Base-by-base conservation (phyloP, 2,797 vertebrate genomes). In the Tarsius wallacei region DNA sequence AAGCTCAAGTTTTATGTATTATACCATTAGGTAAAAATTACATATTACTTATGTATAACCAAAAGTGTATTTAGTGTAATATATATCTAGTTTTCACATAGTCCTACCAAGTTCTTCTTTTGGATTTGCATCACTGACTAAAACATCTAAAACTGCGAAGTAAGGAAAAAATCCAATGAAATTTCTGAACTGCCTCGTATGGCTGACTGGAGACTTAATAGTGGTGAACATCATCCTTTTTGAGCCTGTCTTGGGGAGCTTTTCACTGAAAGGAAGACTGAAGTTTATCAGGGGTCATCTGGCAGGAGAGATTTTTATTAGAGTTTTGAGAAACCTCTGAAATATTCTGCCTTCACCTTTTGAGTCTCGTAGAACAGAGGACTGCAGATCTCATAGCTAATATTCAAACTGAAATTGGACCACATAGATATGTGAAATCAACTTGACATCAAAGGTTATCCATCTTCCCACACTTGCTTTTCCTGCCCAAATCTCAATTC, bases 331-430 rank as follows among this genome's bases (percentile, higher is more conserved):
- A 98, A 96, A 66, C 17, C 87, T 94, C 95, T 95, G 81, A 97
- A 97, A 97, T 95, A 97, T 95, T 92, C 94, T 96, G 36, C 84
- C 26, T 96, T 98, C 93, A 96, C 80, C 82, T 98, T 97, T 98
- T 36, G 21, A 89, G 80, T 61, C 87, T 94, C 95, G 22, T 71
- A 94, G 76, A 96, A 94, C 82, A 0, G 0, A 96, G 73, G 55
- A 92, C 74, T 87, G 78, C 93, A 88, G 93, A 95, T 96, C 94
- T 93, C 64, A 31, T 86, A 71, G 57, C 97, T 96, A 97, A 96
- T 98, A 97, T 96, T 98, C 90, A 97, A 96, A 85, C 22, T 68
- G 59, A 97, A 97, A 98, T 96, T 90, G 76, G 64, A 74, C 96
- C 93, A 63, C 94, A 93, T 78, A 74, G 57, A 78, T 96, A 84